Conservation (phyloP, 1,140 invertebrate genomes). For the Aradophagus sp. region DNA sequence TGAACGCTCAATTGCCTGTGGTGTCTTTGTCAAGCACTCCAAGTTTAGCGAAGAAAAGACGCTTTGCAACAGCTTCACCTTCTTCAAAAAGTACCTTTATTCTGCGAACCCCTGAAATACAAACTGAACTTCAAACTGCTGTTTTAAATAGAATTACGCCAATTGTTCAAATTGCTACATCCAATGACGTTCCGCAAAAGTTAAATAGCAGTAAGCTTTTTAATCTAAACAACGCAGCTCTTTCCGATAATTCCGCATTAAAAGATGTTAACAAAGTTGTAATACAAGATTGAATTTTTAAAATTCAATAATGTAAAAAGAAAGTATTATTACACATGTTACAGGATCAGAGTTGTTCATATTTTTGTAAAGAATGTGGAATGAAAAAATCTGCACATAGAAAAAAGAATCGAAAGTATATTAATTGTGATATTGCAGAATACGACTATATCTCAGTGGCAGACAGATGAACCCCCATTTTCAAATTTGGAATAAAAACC, state of each 20-base stretch:
- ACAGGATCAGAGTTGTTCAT: too few species aligned
- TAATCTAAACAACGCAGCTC: conserved; percentile 1
- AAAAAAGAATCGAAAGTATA: too few species aligned
- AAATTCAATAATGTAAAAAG: too few species aligned
- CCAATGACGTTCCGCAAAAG: conserved; percentile 5
- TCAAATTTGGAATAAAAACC: too few species aligned
- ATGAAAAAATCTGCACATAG: too few species aligned
- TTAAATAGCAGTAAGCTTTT: not conserved
- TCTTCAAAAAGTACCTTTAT: conserved; percentile 55
- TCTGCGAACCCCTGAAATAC: conserved; percentile 59
- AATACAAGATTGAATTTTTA: too few species aligned
- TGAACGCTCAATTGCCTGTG: conserved; percentile 14
- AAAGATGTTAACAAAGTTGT: too few species aligned
- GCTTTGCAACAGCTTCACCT: conserved; percentile 34
- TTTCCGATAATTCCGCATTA: conserved; percentile 11
- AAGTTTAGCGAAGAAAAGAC: conserved; percentile 51
- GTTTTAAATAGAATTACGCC: conserved; percentile 13
- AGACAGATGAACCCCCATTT: too few species aligned
- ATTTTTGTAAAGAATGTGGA: too few species aligned
- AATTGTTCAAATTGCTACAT: conserved; percentile 1
- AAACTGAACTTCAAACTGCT: conserved; percentile 16
- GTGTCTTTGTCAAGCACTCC: conserved; percentile 24
- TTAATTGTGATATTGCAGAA: too few species aligned
- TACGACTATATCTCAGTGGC: too few species aligned
- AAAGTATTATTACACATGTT: too few species aligned